Evolutionary conservation across 2,888 invertebrate species (phyloP), one percentile per base, ranked within the genome.

Genomic region (Cantharis nigra): DNA sequence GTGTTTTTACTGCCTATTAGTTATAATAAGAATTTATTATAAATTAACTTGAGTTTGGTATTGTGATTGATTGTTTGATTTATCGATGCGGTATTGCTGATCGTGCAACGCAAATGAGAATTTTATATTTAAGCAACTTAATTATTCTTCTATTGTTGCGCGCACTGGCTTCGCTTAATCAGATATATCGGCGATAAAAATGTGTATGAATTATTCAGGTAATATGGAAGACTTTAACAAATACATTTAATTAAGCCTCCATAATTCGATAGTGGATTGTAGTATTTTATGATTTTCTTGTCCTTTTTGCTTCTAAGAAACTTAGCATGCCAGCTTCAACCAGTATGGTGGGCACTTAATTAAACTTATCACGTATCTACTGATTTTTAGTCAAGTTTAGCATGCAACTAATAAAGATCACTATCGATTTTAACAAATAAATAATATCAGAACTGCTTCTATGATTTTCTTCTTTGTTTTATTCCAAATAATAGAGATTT

Each of bases 221-320:
- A n/a, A 5, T 20, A 49, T n/a, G 49, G 49, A 49, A 49, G 49
- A 49, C 49, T 49, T 74, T 26, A 74, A 73, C 74, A 77, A 71
- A 77, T 77, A 64, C 76, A 20, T 20, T 20, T 20, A 20, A 20
- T 20, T 20, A 20, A 20, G 20, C 0, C 20, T 3, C 20, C 20
- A 20, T 20, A 20, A 20, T 20, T 20, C 20, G 20, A 20, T 74
- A 78, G 80, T n/a, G n/a, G 80, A 79, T 76, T 78, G 62, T 63
- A 20, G 20, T 80, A 72, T 76, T 80, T 80, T 81, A 81, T 81
- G 81, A 81, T 81, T 80, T 81, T 80, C 80, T 81, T 76, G 81
- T 78, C 16, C 77, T 79, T 65, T 65, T 73, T 78, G 80, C 80
- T 77, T 77, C 78, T 78, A 75, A 73, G 78, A 78, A 78, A 75